Percentiles rank a stretch among this genome's conserved stretches.
These are phyloP conservation scores for Cheilosia variabilis DNA, from an alignment of 2,888 invertebrate genomes.

Conservation along the genomic window DNA sequence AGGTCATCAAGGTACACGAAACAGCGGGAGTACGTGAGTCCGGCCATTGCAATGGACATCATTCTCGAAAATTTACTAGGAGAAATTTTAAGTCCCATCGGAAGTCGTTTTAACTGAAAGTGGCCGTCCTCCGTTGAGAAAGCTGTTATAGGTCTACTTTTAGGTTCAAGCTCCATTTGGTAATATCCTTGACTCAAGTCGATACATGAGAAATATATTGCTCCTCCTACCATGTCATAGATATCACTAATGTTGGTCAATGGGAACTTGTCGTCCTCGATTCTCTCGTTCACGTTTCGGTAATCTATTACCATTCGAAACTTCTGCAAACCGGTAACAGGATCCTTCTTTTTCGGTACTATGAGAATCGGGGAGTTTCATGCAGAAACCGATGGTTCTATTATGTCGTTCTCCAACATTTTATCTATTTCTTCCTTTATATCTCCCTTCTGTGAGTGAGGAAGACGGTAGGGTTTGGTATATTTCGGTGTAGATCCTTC, in stretches of 20 bases:
- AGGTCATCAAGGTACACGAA: not conserved
- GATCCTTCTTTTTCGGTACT: not conserved
- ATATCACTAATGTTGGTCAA: constrained; percentile 2
- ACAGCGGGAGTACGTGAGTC: not conserved
- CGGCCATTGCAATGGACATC: not conserved
- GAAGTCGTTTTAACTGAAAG: not conserved
- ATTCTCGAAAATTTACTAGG: not conserved
- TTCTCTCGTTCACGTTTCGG: too few relatives aligned
- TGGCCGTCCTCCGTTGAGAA: not conserved
- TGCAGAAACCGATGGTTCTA: not conserved
- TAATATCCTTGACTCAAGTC: constrained; percentile 9
- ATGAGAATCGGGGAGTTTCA: not conserved
- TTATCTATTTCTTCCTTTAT: not conserved
- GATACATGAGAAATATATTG: constrained; percentile 4
- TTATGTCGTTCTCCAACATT: not conserved
- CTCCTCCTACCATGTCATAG: not conserved
- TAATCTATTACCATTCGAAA: not conserved
- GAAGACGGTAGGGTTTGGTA: not conserved
- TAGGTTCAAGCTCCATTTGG: constrained; percentile 15
- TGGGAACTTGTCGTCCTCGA: not conserved
- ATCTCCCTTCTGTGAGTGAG: not conserved
- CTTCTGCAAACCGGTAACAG: not conserved
- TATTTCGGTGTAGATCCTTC: not conserved
- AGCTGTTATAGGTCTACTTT: not conserved
- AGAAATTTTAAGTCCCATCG: not conserved